Base-by-base conservation (phyloP, 2,888 invertebrate species). In the Xanthorhoe spadicearia region DNA sequence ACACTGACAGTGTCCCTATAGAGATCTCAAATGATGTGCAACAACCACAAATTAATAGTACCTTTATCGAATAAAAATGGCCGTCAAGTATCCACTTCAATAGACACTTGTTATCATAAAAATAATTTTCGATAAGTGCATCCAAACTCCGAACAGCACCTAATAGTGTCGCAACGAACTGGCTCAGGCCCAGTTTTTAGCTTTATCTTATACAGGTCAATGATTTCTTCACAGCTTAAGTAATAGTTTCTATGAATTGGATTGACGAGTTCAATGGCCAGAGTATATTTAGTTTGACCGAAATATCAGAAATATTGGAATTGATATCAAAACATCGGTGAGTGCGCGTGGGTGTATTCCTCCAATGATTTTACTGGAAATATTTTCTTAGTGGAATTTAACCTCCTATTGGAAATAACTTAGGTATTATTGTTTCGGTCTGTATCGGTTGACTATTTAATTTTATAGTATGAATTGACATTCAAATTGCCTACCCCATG, bases 141-240 rank as follows among this genome's bases (percentile, higher is more conserved):
- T 64, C 58, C 13, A 28, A 55, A 43, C 51, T 51, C 61, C 66
- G 69, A 46, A 52, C 18, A 49, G 52, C 38, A 43, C 13, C 38
- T 61, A 64, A 72, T 70, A 74, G 76, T 77, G 74, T 74, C 72
- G 78, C 77, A 79, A 83, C 46, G 72, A 82, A 77, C 75, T 76
- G 79, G 74, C 79, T 74, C 71, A 74, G 65, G 74, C 79, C 77
- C 78, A 83, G 76, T 82, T 82, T 77, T 73, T 67, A 73, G 74
- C 76, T 83, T 86, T 87, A 89, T 87, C 86, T 81, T 73, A 70
- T 71, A 71, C 83, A 77, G 88, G 84, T 88, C 88, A 86, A 83
- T 77, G 84, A 72, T 83, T 77, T 63, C 59, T 76, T 70, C 52
- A 65, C 66, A 68, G 68, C 56, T 46, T 61, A 68, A 38, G 19